A percentile compares a stretch with the other conserved stretches of the same genome.
Conservation (phyloP, 2,888 invertebrate genomes). For the Apamea crenata region DNA sequence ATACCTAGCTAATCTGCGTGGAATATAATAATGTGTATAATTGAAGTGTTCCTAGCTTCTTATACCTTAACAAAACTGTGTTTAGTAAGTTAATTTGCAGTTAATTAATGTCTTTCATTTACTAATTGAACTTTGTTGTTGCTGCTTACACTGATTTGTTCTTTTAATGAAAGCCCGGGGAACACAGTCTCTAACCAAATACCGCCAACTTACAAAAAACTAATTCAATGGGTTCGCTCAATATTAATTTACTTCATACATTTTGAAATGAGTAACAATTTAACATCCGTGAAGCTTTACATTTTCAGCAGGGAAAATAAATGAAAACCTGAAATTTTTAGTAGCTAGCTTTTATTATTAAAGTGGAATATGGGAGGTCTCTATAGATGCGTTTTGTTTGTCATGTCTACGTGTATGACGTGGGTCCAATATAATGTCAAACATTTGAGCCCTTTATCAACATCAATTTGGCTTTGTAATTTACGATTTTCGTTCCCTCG, state of each 20-base stretch:
- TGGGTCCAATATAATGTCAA: slow-evolving; percentile 58
- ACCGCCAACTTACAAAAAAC: slow-evolving; percentile 33
- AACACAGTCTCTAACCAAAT: slow-evolving; percentile 34
- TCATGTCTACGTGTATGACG: slow-evolving; percentile 49
- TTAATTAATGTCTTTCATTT: slow-evolving; percentile 41
- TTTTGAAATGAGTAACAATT: slow-evolving; percentile 22
- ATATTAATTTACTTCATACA: slow-evolving; percentile 11
- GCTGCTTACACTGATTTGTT: slow-evolving; percentile 26
- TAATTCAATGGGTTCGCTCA: slow-evolving; percentile 12
- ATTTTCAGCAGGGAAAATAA: slow-evolving; percentile 11
- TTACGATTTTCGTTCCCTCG: slow-evolving; percentile 25
- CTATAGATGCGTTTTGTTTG: slow-evolving; percentile 43
- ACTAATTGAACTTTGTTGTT: slow-evolving; percentile 35
- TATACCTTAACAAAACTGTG: slow-evolving; percentile 14
- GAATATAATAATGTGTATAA: slow-evolving; percentile 17
- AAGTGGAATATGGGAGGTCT: slow-evolving; percentile 27
- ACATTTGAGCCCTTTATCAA: slow-evolving; percentile 58
- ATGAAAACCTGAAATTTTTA: slow-evolving; percentile 5
- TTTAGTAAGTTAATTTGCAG: slow-evolving; percentile 8
- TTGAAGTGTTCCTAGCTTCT: slow-evolving; percentile 25
- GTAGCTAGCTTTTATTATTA: slow-evolving; percentile 15
- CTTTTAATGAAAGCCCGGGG: slow-evolving; percentile 12
- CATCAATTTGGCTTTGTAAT: slow-evolving; percentile 56
- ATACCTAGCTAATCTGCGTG: slow-evolving; percentile 2
- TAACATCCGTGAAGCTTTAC: background rate